Percentiles rank a stretch among this genome's conserved stretches.
Conservation (phyloP, 2,888 invertebrate species). For the Clanis bilineata region DNA sequence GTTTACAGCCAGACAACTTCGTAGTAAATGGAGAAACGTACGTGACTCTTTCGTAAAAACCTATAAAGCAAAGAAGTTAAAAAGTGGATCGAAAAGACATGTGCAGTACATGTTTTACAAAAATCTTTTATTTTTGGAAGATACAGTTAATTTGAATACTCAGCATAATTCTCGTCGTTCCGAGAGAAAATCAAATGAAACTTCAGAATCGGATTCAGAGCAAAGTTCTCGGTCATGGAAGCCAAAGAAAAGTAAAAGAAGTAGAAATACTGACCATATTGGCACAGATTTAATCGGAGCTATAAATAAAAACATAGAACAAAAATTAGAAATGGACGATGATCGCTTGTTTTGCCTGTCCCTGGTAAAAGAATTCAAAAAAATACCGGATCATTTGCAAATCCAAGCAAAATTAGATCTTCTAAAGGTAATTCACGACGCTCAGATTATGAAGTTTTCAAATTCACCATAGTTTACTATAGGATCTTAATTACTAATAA, state of each 20-base stretch:
- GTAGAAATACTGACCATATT: slow-evolving; percentile 15
- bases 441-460: slow-evolving; percentile 15
- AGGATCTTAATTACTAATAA: too few relatives aligned
- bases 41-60: slow-evolving; percentile 23
- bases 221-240: background rate
- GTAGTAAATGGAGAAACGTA: slow-evolving; percentile 24
- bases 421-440: slow-evolving; percentile 26
- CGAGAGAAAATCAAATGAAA: slow-evolving; percentile 21
- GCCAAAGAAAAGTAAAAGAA: slow-evolving; percentile 23
- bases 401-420: slow-evolving; percentile 28
- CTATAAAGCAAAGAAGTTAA: slow-evolving; percentile 14
- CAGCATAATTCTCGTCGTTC: slow-evolving; percentile 19
- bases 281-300: slow-evolving; percentile 20
- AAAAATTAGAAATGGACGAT: slow-evolving; percentile 26
- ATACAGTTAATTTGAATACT: slow-evolving; percentile 24
- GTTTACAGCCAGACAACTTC: slow-evolving; percentile 18
- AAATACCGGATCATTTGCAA: slow-evolving; percentile 27
- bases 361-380: slow-evolving; percentile 30
- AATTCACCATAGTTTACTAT: background rate
- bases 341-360: slow-evolving; percentile 32
- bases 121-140: slow-evolving; percentile 26
- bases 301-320: slow-evolving; percentile 24
- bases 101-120: slow-evolving; percentile 25
- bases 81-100: slow-evolving; percentile 16
- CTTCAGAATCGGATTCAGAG: slow-evolving; percentile 18